Conservation (phyloP, 2,113 vertebrate genomes). For the Bothrops jararaca region DNA sequence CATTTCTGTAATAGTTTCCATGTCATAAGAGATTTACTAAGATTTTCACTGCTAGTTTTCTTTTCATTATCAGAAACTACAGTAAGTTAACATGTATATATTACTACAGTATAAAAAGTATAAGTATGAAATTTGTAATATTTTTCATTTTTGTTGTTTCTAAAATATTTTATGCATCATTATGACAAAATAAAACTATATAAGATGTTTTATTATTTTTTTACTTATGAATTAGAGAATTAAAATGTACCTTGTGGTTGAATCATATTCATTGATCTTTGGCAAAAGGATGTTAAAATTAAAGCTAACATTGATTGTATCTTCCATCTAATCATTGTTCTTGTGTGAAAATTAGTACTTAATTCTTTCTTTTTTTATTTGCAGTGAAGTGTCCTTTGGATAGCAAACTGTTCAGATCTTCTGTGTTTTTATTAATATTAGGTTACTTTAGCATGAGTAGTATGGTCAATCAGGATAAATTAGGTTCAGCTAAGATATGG, state of each 20-base stretch:
- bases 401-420: constrained; percentile 21
- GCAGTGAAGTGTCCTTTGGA: constrained; percentile 50
- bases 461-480: background rate
- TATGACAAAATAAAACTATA: constrained; percentile 33
- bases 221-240: constrained; percentile 54
- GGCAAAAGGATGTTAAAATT: constrained; percentile 64
- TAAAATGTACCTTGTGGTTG: constrained; percentile 49
- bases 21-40: constrained; percentile 72
- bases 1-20: constrained; percentile 75
- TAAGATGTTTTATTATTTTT: constrained; percentile 39
- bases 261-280: constrained; percentile 62
- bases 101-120: constrained; percentile 42
- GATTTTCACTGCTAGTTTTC: constrained; percentile 71
- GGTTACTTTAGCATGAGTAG: background rate
- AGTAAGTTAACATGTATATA: constrained; percentile 66
- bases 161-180: constrained; percentile 38
- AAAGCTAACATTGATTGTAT: constrained; percentile 60
- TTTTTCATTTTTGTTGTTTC: constrained; percentile 38
- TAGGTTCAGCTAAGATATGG: constrained; percentile 10
- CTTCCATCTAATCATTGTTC: constrained; percentile 59
- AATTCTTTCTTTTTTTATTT: constrained; percentile 63
- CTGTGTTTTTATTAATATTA: constrained; percentile 15
- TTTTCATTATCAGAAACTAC: constrained; percentile 72
- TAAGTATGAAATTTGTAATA: constrained; percentile 30
- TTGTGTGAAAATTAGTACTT: constrained; percentile 60